Conservation (phyloP, 1,140 invertebrate genomes). For the Aphis craccivora region DNA sequence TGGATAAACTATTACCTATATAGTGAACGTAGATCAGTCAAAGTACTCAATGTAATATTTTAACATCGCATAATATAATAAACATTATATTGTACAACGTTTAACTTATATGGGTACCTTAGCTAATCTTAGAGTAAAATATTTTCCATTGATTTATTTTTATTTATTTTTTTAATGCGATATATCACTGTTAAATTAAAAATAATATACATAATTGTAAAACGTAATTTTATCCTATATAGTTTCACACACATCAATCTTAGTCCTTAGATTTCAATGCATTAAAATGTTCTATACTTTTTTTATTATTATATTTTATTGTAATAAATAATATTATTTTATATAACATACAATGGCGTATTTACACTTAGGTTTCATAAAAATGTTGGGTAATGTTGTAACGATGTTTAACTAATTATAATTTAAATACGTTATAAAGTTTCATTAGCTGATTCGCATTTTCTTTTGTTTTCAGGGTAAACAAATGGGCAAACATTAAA, state of each 20-base stretch:
- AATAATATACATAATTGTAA: neutral
- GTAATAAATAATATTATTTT: neutral
- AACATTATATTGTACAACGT: neutral
- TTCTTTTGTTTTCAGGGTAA: neutral
- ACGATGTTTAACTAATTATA: neutral
- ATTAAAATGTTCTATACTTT: neutral
- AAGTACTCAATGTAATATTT: neutral
- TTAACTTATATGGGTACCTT: neutral
- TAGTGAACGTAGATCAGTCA: neutral
- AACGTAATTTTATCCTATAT: neutral
- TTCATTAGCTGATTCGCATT: neutral
- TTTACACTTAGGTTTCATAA: neutral
- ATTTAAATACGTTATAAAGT: neutral
- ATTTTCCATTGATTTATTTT: neutral
- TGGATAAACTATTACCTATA: neutral
- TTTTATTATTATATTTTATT: neutral
- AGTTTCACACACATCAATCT: neutral
- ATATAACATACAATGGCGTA: neutral
- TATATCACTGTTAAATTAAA: neutral
- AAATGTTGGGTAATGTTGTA: neutral
- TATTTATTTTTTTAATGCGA: neutral
- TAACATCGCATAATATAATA: neutral
- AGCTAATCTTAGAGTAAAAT: neutral
- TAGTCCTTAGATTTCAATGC: no score
- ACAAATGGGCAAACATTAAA: neutral